These are phyloP conservation scores for Criorhina ranunculi DNA, from an alignment of 2,888 invertebrate genomes.

Conservation along the genomic window DNA sequence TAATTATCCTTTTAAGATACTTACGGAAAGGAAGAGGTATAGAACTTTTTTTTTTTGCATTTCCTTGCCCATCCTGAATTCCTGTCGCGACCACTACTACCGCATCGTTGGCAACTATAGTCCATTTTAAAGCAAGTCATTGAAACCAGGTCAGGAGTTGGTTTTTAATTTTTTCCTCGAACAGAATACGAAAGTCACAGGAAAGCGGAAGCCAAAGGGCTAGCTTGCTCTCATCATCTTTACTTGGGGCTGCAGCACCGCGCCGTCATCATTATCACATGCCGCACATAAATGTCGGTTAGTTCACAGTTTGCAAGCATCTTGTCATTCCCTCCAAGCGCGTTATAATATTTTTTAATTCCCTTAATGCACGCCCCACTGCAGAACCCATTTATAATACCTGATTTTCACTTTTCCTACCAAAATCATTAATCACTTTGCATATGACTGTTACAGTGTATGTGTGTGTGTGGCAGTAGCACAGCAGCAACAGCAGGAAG, in stretches of 20 bases:
- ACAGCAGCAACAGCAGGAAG: slow-evolving; percentile 29
- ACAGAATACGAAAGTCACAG: not conserved
- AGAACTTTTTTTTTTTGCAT: slow-evolving; percentile 13
- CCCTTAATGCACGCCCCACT: slow-evolving; percentile 73
- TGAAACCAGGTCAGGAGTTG: slow-evolving; percentile 58
- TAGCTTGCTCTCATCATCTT: slow-evolving; percentile 22
- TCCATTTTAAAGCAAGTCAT: slow-evolving; percentile 34
- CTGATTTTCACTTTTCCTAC: slow-evolving; percentile 72
- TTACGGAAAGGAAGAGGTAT: slow-evolving; percentile 3
- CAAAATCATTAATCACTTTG: slow-evolving; percentile 76
- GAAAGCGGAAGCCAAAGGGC: slow-evolving; percentile 26
- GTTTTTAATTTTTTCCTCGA: slow-evolving; percentile 2
- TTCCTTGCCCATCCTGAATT: slow-evolving; percentile 3
- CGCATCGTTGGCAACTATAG: not conserved
- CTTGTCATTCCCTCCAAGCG: slow-evolving; percentile 46
- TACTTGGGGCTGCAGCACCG: not conserved
- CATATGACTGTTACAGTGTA: slow-evolving; percentile 58
- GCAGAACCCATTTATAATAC: slow-evolving; percentile 75
- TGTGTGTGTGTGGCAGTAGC: not conserved
- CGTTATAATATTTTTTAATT: slow-evolving; percentile 67
- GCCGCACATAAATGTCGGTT: slow-evolving; percentile 69
- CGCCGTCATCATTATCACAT: slow-evolving; percentile 49
- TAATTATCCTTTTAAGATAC: slow-evolving; percentile 71
- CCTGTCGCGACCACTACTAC: not conserved
- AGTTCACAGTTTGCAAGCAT: slow-evolving; percentile 57